Percentiles rank a stretch among this genome's conserved stretches.
phyloP scores from a whole-genome alignment of 2,888 invertebrate genomes.

The Pantelozetes paolii region DNA sequence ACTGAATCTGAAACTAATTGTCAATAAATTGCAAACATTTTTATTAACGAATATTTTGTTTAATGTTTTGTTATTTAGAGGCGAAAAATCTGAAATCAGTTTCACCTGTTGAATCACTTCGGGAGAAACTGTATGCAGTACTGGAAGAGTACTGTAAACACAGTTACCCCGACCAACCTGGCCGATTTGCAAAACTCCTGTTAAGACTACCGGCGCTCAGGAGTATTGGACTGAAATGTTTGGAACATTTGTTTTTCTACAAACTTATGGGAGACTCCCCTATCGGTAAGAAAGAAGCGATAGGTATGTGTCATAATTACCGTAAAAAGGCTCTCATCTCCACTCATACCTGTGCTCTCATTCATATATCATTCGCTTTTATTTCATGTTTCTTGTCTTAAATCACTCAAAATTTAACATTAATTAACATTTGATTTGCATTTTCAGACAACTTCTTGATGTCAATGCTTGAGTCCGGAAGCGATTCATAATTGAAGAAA shows the following conservation, averaged over 20 bases:
- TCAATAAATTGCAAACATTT: too few species aligned
- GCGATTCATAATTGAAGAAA: conserved; percentile 1
- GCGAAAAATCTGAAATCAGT: conserved; percentile 80
- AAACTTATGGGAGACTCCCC: conserved; percentile 80
- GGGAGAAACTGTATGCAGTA: conserved; percentile 91
- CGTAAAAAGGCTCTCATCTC: background rate
- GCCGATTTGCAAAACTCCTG: conserved; percentile 89
- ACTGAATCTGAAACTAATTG: too few species aligned
- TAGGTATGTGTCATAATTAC: conserved; percentile 20
- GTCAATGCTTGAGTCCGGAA: conserved; percentile 66
- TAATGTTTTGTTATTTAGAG: conserved; percentile 58
- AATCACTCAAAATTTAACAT: too few species aligned
- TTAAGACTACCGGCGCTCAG: conserved; percentile 81
- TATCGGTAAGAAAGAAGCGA: conserved; percentile 54
- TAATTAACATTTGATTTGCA: background rate
- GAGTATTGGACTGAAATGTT: conserved; percentile 86
- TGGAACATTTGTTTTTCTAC: conserved; percentile 91
- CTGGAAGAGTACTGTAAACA: conserved; percentile 90
- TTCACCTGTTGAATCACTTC: conserved; percentile 73
- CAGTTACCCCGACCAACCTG: conserved; percentile 82
- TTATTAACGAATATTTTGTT: background rate
- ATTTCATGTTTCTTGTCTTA: background rate
- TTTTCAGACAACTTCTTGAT: conserved; percentile 67
- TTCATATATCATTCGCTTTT: background rate
- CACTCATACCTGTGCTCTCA: background rate